Conservation (phyloP, 92 coral and sea anemone genomes). For the Hydrozoanthus gracilis region DNA sequence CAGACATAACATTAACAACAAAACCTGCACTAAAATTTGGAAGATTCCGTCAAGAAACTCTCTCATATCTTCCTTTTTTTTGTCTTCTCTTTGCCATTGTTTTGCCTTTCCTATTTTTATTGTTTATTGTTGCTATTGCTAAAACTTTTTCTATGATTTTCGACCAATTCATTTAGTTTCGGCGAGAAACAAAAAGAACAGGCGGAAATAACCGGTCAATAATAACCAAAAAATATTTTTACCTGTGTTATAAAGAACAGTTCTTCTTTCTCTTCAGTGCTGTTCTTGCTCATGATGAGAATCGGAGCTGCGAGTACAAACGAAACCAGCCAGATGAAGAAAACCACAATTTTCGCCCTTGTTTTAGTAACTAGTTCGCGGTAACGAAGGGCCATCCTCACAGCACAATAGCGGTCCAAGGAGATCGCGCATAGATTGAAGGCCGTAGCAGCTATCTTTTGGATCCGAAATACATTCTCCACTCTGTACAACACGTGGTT, state of each 20-base stretch:
- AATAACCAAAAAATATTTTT: background rate
- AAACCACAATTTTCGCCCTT: background rate
- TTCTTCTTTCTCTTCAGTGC: background rate
- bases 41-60: too few species aligned
- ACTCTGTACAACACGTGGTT: background rate
- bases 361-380: background rate
- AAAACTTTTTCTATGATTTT: too few species aligned
- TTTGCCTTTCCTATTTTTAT: too few species aligned
- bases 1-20: too few species aligned
- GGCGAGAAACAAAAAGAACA: too few species aligned
- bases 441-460: background rate
- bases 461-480: constrained; percentile 21
- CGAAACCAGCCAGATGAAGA: background rate
- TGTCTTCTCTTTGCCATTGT: too few species aligned
- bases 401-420: constrained; percentile 6
- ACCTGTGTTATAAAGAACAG: constrained; percentile 9
- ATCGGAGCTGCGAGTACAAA: background rate
- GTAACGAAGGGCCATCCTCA: constrained; percentile 7
- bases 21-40: too few species aligned
- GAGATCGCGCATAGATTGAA: constrained; percentile 1
- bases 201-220: background rate
- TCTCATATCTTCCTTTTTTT: too few species aligned
- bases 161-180: too few species aligned
- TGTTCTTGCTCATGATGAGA: background rate
- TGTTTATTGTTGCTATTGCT: too few species aligned